A percentile compares a stretch with the other conserved stretches of the same genome.
Evolutionary conservation across 2,113 vertebrate genomes (phyloP).

Genomic region (Bothrops jararaca): DNA sequence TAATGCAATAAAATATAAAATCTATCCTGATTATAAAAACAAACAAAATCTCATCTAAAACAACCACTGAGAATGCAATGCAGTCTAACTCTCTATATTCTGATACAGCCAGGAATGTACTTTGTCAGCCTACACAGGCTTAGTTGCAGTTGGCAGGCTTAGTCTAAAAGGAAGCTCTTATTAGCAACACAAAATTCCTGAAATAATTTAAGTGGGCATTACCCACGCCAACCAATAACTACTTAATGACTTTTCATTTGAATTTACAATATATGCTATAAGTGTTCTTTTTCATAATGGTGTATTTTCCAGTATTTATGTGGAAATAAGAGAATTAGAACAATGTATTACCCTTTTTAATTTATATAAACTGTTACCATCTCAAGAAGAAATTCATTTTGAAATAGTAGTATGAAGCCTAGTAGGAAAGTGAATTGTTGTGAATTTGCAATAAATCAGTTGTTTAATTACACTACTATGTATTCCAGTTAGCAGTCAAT

Average conservation of each 20-base stretch:
- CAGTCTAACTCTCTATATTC: constrained; percentile 47
- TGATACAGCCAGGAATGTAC: constrained; percentile 55
- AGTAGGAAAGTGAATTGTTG: background rate
- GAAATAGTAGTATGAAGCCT: background rate
- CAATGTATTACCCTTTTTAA: background rate
- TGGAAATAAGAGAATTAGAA: background rate
- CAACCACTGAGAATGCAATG: constrained; percentile 48
- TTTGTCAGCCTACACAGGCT: constrained; percentile 53
- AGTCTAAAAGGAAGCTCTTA: constrained; percentile 55
- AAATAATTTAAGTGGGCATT: constrained; percentile 50
- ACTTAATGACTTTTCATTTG: constrained; percentile 45
- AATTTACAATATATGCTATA: background rate
- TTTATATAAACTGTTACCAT: background rate
- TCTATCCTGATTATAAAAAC: constrained; percentile 25
- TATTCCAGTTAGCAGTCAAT: background rate
- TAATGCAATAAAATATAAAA: constrained; percentile 30
- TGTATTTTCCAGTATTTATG: background rate
- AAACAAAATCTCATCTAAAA: constrained; percentile 8
- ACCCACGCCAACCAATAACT: constrained; percentile 30
- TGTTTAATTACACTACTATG: background rate
- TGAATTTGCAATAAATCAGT: background rate
- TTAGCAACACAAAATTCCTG: constrained; percentile 61
- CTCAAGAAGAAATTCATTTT: background rate
- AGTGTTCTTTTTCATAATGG: constrained; percentile 23
- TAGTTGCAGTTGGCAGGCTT: constrained; percentile 58